Base-by-base conservation (phyloP, 2,113 vertebrate species). In the Lanius collurio region DNA sequence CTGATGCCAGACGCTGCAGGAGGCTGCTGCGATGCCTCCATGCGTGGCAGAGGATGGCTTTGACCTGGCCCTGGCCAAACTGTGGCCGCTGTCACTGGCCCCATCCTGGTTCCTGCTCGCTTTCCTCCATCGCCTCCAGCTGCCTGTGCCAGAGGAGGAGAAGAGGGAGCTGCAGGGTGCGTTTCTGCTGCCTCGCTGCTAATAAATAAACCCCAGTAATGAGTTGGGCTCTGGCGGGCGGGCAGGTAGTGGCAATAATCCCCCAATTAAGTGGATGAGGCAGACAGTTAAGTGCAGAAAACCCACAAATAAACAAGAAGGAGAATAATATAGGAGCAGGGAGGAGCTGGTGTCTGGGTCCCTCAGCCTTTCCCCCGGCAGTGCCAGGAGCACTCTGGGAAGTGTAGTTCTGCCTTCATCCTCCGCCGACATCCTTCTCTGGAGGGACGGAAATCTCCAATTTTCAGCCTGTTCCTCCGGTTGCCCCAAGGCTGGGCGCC, bases 341-440 rank as follows among this genome's bases (percentile, higher is more conserved):
- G 93, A 97, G 95, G 96, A 96, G 96, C 93, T 88, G 75, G 50
- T 69, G 75, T 9, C 90, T 74, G 68, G 28, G 55, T 93, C 39
- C 60, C 94, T 86, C 83, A 83, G 93, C 91, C 83, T 94, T 90
- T 80, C 92, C 77, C 76, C 10, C 12, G 78, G 89, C 39, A 9
- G 89, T 85, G 64, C 64, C 94, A 94, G 89, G 39, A 89, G 96
- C 93, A 97, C 91, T 81, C 94, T 97, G 95, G 96, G 96, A 96
- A 97, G 68, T 95, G 96, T 97, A 97, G 96, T 97, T 92, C 93
- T 90, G 68, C 60, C 31, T 87, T 83, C 44, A 23, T 62, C 55
- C 64, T 28, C 60, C 24, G 75, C 67, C 2, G 2, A 17, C 55
- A 67, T 62, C 70, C 62, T 65, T 41, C 30, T 47, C 69, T 14